phyloP scores from a whole-genome alignment of 2,888 invertebrate species.

The Sminthurinus aureus region DNA sequence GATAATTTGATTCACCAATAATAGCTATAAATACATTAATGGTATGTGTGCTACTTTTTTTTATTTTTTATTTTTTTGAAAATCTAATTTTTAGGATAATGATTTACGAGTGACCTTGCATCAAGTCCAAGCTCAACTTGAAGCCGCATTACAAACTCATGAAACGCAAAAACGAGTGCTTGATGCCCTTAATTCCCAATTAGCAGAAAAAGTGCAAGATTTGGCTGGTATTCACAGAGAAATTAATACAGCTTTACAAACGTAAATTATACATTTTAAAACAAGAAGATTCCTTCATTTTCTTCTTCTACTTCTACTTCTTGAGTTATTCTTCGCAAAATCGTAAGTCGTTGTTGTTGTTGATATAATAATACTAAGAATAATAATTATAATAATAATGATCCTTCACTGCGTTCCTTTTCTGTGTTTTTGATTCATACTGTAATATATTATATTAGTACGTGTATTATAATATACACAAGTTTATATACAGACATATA shows the following conservation, averaged over 20 bases:
- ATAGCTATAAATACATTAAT: no score
- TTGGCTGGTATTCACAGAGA: slow-evolving; percentile 79
- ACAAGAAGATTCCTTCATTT: slow-evolving; percentile 4
- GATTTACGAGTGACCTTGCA: slow-evolving; percentile 57
- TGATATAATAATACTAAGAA: background rate
- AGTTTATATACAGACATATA: no score
- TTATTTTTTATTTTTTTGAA: slow-evolving; percentile 8
- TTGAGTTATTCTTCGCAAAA: background rate
- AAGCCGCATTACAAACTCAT: slow-evolving; percentile 79
- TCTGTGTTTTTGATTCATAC: background rate
- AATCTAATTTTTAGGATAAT: slow-evolving; percentile 54
- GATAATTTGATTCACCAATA: no score
- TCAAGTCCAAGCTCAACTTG: slow-evolving; percentile 77
- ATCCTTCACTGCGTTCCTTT: background rate
- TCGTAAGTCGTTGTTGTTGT: slow-evolving; percentile 1
- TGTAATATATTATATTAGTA: background rate
- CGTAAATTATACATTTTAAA: slow-evolving; percentile 66
- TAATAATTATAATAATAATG: no score
- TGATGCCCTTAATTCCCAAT: slow-evolving; percentile 82
- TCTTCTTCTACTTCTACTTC: background rate
- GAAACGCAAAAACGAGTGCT: slow-evolving; percentile 83
- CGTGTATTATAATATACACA: background rate
- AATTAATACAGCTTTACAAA: slow-evolving; percentile 80
- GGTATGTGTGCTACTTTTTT: background rate
- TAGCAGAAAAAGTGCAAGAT: slow-evolving; percentile 81